Conservation (phyloP, 23 tunicate genomes). For the Corella eumyota region DNA sequence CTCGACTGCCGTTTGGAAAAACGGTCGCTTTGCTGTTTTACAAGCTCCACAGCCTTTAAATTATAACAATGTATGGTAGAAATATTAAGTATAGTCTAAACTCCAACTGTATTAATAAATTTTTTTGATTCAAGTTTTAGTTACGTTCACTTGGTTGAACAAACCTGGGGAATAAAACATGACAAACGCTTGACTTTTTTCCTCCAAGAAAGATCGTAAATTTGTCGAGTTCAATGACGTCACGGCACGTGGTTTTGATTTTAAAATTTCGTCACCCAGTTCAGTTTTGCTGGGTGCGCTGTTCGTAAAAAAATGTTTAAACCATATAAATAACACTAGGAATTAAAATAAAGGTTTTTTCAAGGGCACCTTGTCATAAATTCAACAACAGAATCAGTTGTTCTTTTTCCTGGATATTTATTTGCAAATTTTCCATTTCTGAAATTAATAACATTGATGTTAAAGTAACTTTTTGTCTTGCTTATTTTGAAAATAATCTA, state of each 20-base stretch:
- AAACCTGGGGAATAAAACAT: constrained; percentile 90
- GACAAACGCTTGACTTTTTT: constrained; percentile 32
- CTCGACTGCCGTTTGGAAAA: constrained; percentile 61
- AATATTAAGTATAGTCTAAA: not conserved
- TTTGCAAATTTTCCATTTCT: constrained; percentile 40
- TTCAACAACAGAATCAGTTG: constrained; percentile 33
- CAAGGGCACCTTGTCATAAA: constrained; percentile 51
- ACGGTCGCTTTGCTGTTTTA: constrained; percentile 52
- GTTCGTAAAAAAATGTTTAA: no score
- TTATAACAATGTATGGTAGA: not conserved
- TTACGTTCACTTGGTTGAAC: no score
- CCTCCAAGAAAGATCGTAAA: constrained; percentile 20
- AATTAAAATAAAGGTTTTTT: no score
- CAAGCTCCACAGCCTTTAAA: constrained; percentile 82
- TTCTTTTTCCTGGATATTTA: constrained; percentile 38
- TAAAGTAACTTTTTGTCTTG: not conserved
- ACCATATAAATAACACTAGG: no score
- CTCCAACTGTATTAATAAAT: no score
- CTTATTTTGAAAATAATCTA: not conserved
- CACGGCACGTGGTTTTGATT: constrained; percentile 33
- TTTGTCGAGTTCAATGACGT: constrained; percentile 22
- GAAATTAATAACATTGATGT: no score
- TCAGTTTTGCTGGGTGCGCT: no score
- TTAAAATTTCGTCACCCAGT: constrained; percentile 6
- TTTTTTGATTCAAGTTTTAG: no score